Base-by-base conservation (phyloP, 1,140 invertebrate genomes). In the Stenopsyche tienmushanensis region DNA sequence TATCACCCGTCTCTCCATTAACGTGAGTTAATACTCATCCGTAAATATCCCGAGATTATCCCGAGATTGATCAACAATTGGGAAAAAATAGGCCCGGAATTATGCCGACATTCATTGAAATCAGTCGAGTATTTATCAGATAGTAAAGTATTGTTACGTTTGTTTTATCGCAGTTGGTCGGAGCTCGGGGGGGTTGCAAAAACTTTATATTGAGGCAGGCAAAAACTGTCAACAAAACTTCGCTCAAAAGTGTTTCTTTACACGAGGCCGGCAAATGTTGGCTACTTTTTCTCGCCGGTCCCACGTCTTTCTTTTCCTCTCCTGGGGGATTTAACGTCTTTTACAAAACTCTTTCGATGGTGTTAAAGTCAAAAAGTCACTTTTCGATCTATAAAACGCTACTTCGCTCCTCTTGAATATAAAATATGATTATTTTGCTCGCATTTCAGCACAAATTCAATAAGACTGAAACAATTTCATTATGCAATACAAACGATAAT, bases 241-340 rank as follows among this genome's bases (percentile, higher is more conserved):
- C 17, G 8, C 44, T 7, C 29, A 5, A 8, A 18, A 47, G 44
- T 23, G 26, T 44, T 3, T 25, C 42, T 39, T 24, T 34, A 58
- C 55, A 23, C 39, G 55, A 58, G 17, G 26, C 53, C 50, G 25
- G 53, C 24, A 39, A 55, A 55, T 53, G 34, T 57, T 39, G 53
- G 20, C 17, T 42, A 3, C 54, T 58, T 29, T 23, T 58, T 58
- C 29, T 45, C 39, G 15, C 20, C 9, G 9, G 7, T 9, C 39
- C 3, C 13, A 21, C 21, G 55, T 25, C 55, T 24, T 45, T 58
- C 41, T 23, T 58, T 58, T n/a, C 55, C 20, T 42, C 29, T 26
- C 53, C 53, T n/a, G 15, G 23, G 55, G 53, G 55, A 58, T 58
- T 58, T 44, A 58, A 42, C 24, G 55, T 58, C 55, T 58, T 45